Percentiles rank a stretch among this genome's conserved stretches.
Conservation (phyloP, 2,888 invertebrate genomes). For the Nomada goodeniana region DNA sequence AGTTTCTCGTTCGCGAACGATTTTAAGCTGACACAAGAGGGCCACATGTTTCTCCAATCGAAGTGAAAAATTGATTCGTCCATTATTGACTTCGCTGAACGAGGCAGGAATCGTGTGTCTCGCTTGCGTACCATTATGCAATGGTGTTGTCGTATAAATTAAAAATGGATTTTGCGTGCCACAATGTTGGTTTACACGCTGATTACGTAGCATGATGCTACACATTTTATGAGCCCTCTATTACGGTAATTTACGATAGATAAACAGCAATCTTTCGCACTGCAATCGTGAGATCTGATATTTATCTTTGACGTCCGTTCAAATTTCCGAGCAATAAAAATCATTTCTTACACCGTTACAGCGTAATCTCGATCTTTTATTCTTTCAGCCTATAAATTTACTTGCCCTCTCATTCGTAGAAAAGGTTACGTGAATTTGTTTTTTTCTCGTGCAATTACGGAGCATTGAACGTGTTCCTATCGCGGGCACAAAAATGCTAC, state of each 20-base stretch:
- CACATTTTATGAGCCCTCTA: neutral
- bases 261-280: slow-evolving; percentile 2
- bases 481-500: neutral
- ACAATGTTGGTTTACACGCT: slow-evolving; percentile 23
- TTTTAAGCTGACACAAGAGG: neutral
- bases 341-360: neutral
- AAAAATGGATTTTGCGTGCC: slow-evolving; percentile 32
- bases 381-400: neutral
- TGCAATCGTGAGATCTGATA: slow-evolving; percentile 4
- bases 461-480: neutral
- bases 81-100: neutral
- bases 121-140: slow-evolving; percentile 18
- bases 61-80: neutral
- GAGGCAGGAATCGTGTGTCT: neutral
- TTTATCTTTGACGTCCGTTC: neutral
- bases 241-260: slow-evolving; percentile 33
- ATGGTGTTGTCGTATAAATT: neutral
- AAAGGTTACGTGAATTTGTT: neutral
- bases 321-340: neutral
- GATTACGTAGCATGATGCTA: slow-evolving; percentile 31
- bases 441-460: neutral
- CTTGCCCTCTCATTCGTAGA: neutral
- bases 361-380: neutral
- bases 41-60: neutral
- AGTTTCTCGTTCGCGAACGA: neutral